These are phyloP conservation scores for Balaeniceps rex DNA, from an alignment of 2,113 vertebrate species.

Conservation along the genomic window DNA sequence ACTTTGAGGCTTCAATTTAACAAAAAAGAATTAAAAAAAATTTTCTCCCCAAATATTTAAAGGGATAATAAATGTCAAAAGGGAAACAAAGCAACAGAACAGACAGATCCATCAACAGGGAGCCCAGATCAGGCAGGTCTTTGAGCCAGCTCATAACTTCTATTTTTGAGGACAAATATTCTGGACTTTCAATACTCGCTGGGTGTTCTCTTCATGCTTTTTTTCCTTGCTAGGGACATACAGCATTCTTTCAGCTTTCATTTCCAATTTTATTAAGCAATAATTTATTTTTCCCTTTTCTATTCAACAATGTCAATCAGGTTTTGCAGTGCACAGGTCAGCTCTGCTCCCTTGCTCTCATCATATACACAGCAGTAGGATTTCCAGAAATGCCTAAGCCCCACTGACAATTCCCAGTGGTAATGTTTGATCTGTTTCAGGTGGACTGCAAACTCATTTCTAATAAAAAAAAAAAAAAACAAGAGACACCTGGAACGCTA, in stretches of 20 bases:
- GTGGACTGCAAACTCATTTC: not conserved
- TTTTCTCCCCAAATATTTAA: not conserved
- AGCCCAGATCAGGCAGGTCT: not conserved
- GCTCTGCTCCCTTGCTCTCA: not conserved
- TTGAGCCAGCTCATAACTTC: not conserved
- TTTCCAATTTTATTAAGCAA: conserved; percentile 18
- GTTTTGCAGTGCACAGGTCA: not conserved
- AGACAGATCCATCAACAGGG: not conserved
- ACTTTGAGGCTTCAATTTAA: not conserved
- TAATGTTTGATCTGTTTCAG: not conserved
- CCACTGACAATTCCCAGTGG: not conserved
- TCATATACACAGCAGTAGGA: not conserved
- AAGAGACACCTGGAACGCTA: not conserved
- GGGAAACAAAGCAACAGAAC: not conserved
- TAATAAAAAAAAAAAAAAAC: not conserved
- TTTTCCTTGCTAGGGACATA: not conserved
- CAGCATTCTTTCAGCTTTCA: not conserved
- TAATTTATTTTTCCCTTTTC: not conserved
- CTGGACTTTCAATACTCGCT: not conserved
- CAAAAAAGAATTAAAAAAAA: not conserved
- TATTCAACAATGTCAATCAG: not conserved
- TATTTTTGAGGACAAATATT: conserved; percentile 18
- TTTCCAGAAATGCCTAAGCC: not conserved
- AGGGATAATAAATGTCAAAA: not conserved
- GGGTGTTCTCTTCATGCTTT: not conserved